phyloP scores from a whole-genome alignment of 2,888 invertebrate genomes.

The Trypoxylon attenuatum region DNA sequence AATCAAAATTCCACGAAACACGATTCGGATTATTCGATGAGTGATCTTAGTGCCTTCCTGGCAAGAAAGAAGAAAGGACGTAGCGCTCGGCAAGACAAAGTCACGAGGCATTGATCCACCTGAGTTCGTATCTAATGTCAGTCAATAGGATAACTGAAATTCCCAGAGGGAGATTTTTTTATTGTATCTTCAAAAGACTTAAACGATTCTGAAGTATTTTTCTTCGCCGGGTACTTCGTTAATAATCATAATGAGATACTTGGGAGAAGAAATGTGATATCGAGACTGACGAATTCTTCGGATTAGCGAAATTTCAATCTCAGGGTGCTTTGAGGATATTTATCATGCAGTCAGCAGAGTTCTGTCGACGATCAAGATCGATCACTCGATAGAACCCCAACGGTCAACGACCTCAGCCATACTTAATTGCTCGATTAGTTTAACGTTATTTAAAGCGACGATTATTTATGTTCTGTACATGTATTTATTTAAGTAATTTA shows the following conservation, averaged over 20 bases:
- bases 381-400: neutral
- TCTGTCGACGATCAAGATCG: too few species aligned
- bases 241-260: neutral
- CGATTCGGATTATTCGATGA: slow-evolving; percentile 63
- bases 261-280: slow-evolving; percentile 7
- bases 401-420: slow-evolving; percentile 46
- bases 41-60: slow-evolving; percentile 61
- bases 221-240: neutral
- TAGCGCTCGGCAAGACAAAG: slow-evolving; percentile 61
- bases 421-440: slow-evolving; percentile 45
- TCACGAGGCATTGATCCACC: slow-evolving; percentile 62
- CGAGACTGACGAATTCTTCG: slow-evolving; percentile 28
- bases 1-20: slow-evolving; percentile 50
- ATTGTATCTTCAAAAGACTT: neutral
- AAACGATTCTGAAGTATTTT: neutral
- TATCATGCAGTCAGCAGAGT: too few species aligned
- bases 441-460: slow-evolving; percentile 42
- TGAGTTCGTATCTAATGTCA: neutral
- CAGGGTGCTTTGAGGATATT: neutral
- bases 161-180: neutral
- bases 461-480: slow-evolving; percentile 47
- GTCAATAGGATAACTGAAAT: slow-evolving; percentile 27
- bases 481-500: slow-evolving; percentile 65
- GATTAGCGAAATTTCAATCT: neutral
- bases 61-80: slow-evolving; percentile 57